Evolutionary conservation across 2,888 invertebrate genomes (phyloP), one percentile per base, ranked within the genome.

Genomic region (Thalpophila matura): DNA sequence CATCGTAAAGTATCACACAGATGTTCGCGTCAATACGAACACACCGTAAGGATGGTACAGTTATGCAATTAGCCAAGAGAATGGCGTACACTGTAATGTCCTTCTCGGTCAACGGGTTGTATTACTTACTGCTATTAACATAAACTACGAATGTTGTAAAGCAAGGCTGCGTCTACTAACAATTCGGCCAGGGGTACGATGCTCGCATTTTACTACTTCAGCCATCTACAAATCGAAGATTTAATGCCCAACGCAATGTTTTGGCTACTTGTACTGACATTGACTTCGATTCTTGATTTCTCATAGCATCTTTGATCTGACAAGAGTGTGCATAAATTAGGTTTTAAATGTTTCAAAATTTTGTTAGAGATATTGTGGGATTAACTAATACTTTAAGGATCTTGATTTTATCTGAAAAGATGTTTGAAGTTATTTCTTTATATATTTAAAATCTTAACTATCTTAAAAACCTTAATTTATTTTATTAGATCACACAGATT

Each of bases 31-130:
- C 67, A 66, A 63, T 70, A 74, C 66, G 45, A 68, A 59, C 65
- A 62, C 68, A 73, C 66, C 57, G 76, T 70, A 76, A 80, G 72
- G 69, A 83, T 80, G 77, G 81, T 85, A 87, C 88, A 85, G 88
- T 90, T 91, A 90, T 82, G 85, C 84, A 90, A 89, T 90, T 88
- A 86, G 76, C 79, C 68, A 76, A 84, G 83, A 84, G 86, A 89
- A 86, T 84, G 85, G 83, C 73, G 85, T 64, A 73, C 74, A 62
- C 63, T 75, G 80, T 75, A 77, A 77, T 69, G 79, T 86, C 88
- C 89, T 89, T 87, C 83, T 89, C 84, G 82, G 84, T 80, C 81
- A 86, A 81, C 84, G 80, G 84, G 79, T 40, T 80, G 80, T 81
- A 66, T 79, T 76, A 81, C 80, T 81, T 77, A 81, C 79, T 77